These are phyloP conservation scores for Magallana gigas DNA, from an alignment of 1,140 invertebrate species.

Conservation along the genomic window DNA sequence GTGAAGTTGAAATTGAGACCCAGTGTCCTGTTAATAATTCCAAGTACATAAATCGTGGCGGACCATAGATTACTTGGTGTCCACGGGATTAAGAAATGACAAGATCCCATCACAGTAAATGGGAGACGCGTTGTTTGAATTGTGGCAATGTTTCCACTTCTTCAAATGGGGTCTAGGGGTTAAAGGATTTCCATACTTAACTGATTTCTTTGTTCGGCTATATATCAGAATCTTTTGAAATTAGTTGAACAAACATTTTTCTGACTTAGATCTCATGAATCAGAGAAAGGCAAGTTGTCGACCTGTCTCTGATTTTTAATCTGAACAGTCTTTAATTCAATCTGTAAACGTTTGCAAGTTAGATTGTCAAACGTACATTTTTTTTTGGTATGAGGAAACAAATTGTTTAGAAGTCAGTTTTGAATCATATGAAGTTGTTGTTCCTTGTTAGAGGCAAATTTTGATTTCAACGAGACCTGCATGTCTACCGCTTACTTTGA, in stretches of 20 bases:
- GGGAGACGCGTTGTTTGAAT: constrained; percentile 12
- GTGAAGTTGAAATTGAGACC: background rate
- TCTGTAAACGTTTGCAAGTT: too few relatives aligned
- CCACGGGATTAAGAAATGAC: background rate
- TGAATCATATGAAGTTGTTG: too few relatives aligned
- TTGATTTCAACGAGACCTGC: too few relatives aligned
- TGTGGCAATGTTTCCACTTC: background rate
- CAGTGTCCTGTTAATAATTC: constrained; percentile 21
- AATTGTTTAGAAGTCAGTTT: too few relatives aligned
- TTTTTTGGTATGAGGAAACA: too few relatives aligned
- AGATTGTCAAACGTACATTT: too few relatives aligned
- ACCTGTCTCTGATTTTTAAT: too few relatives aligned
- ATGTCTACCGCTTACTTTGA: background rate
- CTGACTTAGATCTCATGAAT: background rate
- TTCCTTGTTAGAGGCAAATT: too few relatives aligned
- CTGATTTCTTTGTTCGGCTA: background rate
- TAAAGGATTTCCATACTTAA: constrained; percentile 35
- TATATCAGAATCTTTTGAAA: constrained; percentile 5
- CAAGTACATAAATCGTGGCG: constrained; percentile 7
- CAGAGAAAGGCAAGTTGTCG: background rate
- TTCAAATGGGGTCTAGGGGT: constrained; percentile 18
- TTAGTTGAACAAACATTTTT: background rate
- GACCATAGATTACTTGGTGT: constrained; percentile 5
- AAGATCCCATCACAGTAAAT: background rate
- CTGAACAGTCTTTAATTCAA: too few relatives aligned